Base-by-base conservation (phyloP, 2,113 vertebrate species). In the Cercocebus atys region DNA sequence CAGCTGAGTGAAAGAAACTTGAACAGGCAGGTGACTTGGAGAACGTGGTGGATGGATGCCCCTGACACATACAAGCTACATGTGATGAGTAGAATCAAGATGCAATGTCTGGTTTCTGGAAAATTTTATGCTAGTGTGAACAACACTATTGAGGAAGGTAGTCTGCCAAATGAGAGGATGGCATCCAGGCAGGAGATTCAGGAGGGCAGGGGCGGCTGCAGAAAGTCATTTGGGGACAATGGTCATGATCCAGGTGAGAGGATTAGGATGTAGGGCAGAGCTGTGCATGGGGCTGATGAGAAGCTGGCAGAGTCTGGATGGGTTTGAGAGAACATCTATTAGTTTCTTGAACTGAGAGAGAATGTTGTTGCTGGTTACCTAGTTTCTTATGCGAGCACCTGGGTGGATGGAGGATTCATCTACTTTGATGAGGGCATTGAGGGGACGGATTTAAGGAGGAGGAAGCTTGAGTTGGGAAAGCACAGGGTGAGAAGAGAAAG, bases 341-440 rank as follows among this genome's bases (percentile, higher is more conserved):
- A 14, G 12, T 75, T 11, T 20, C 5, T 13, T 2, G 35, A 25
- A 70, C 13, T 2, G 14, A 83, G 85, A 45, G 30, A 8, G 0
- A 6, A 4, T 0, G 7, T 5, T 11, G 68, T 14, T 1, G 0
- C 25, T 8, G 55, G n/a, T 4, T 6, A 1, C 20, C 32, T 43
- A 38, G 38, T 3, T 55, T 90, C 68, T 13, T 32, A 35, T 18
- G 2, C 25, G 17, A 35, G 17, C 1, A 1, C 2, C 0, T 22
- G 73, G 25, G 18, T 3, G 25, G 32, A 12, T 8, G 14, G 70
- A 11, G n/a, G 76, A 20, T 43, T 70, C 45, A 17, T 35, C 64
- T 52, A 20, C 7, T 57, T 2, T 0, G 8, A 9, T 0, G n/a
- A 88, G 5, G 50, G 1, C 12, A 0, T 32, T 30, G 68, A 55